Base-by-base conservation (phyloP, 2,888 invertebrate species). In the Hirtodrosophila confusa region DNA sequence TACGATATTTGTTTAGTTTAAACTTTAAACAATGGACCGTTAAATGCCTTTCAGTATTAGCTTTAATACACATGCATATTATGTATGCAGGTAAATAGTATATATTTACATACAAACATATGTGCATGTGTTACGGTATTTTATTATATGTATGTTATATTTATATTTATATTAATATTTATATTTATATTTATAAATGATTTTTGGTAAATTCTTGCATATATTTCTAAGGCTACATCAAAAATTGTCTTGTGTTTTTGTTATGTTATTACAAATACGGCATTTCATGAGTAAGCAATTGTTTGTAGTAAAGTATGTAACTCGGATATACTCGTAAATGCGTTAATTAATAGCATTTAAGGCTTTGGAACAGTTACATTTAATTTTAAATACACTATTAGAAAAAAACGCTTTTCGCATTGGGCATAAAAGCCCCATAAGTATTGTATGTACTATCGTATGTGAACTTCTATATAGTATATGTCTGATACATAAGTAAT, bases 211-310 rank as follows among this genome's bases (percentile, higher is more conserved):
- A 64, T 78, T 73, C 67, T 71, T 69, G 71, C 70, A 72, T 69
- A 73, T 65, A 63, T 41, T 64, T 75, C 66, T 80, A 78, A 77
- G 74, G 62, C 80, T 74, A 80, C 78, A 73, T 79, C 75, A 69
- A 78, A 73, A 83, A 80, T 76, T 73, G 55, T 63, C 62, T 62
- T 64, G 47, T 51, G 49, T 51, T 75, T 65, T 66, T 24, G 35
- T 44, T 44, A 39, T 48, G 27, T 63, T 49, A 11, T 53, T 62
- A 69, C 39, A 70, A 64, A 40, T 56, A 35, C 53, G 41, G 53
- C 40, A 51, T 47, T 45, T 37, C 27, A 47, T 58, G 37, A 10
- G 23, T 51, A 64, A 71, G 65, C 56, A 51, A 53, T 65, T 65
- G 63, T 27, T 27, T 40, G 24, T 49, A 57, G 44, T 74, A 49